Conservation (phyloP, 2,888 invertebrate species). For the Stenodera caucasica region DNA sequence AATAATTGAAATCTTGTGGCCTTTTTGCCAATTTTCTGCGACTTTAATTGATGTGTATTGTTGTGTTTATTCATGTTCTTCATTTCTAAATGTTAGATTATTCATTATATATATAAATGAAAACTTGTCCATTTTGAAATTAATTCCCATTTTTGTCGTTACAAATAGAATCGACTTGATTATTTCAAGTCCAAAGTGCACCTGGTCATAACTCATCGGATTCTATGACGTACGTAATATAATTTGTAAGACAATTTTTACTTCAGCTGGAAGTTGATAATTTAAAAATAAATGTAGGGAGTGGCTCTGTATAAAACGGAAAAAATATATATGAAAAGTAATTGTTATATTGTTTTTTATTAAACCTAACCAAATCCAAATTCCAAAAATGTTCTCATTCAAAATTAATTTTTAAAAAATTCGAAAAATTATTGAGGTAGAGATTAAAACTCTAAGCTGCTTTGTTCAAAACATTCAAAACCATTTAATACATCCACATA, state of each 20-base stretch:
- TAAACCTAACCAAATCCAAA: conserved; percentile 1
- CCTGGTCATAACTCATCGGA: conserved; percentile 37
- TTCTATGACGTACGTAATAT: conserved; percentile 33
- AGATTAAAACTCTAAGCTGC: conserved; percentile 11
- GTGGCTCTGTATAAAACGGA: conserved; percentile 50
- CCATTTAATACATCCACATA: conserved; percentile 53
- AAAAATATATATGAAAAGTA: conserved; percentile 19
- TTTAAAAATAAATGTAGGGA: conserved; percentile 48
- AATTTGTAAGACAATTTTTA: conserved; percentile 30
- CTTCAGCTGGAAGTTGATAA: conserved; percentile 43
- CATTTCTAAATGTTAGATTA: conserved; percentile 14
- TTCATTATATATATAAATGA: conserved; percentile 20
- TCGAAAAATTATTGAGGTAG: not conserved
- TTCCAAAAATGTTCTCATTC: not conserved
- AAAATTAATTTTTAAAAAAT: not conserved
- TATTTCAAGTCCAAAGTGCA: conserved; percentile 35
- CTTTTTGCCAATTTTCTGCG: conserved; percentile 9
- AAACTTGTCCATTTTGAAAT: conserved; percentile 17
- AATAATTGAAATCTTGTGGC: conserved; percentile 19
- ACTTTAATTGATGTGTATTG: conserved; percentile 16
- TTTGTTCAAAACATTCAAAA: conserved; percentile 53
- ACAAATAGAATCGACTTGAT: conserved; percentile 27
- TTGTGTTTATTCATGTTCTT: conserved; percentile 19
- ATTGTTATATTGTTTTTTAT: conserved; percentile 20
- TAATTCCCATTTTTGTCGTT: conserved; percentile 1